Evolutionary conservation across 1,140 invertebrate species (phyloP).

Genomic region (Augochlora pura): DNA sequence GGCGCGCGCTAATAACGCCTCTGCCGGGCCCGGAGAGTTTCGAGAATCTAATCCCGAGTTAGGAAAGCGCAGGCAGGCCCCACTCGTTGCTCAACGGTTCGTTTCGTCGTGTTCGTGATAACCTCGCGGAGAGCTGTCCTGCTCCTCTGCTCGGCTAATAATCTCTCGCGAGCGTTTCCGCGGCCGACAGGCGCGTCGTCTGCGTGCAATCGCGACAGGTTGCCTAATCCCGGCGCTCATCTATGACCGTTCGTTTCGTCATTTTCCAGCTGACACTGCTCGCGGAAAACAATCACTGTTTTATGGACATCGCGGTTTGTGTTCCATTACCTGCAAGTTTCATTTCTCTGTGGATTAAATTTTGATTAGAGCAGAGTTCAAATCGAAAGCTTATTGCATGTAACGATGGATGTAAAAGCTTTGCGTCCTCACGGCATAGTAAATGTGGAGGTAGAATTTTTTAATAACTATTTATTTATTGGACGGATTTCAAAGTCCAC

Average conservation of each 20-base stretch:
- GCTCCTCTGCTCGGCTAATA: constrained; percentile 10
- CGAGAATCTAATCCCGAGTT: constrained; percentile 37
- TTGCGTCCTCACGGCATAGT: too few relatives aligned
- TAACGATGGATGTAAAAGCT: too few relatives aligned
- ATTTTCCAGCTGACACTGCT: background rate
- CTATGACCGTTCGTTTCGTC: constrained; percentile 24
- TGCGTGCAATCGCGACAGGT: background rate
- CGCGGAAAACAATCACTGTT: background rate
- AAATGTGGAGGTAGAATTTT: too few relatives aligned
- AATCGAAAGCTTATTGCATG: too few relatives aligned
- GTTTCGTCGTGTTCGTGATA: constrained; percentile 14
- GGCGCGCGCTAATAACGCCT: constrained; percentile 36
- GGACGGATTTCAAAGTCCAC: too few relatives aligned
- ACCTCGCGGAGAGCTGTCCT: background rate
- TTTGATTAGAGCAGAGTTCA: too few relatives aligned
- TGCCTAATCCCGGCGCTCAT: constrained; percentile 22
- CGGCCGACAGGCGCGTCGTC: background rate
- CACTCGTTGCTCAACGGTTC: constrained; percentile 25
- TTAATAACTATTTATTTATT: too few relatives aligned
- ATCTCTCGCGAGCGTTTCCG: constrained; percentile 14
- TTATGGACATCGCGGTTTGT: too few relatives aligned
- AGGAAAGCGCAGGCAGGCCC: constrained; percentile 4
- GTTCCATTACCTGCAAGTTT: too few relatives aligned
- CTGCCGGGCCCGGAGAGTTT: constrained; percentile 6
- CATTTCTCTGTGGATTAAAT: too few relatives aligned